A percentile compares a stretch with the other conserved stretches of the same genome.
Conservation (phyloP, 2,888 invertebrate species). For the Melipona beecheii region DNA sequence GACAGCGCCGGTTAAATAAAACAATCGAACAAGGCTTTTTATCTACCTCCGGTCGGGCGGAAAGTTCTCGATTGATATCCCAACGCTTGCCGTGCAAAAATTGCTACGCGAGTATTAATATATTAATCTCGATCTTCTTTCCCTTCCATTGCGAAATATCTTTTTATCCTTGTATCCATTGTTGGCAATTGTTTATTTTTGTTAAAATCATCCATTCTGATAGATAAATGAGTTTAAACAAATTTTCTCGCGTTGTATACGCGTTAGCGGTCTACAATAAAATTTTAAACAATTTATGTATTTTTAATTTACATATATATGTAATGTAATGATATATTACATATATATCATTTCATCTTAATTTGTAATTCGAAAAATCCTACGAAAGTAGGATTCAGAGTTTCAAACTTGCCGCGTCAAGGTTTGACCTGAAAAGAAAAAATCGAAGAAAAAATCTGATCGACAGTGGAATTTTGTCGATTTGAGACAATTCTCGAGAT, state of each 20-base stretch:
- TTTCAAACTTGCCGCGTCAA: background rate
- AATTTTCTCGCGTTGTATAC: no score
- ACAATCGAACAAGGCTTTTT: slow-evolving; percentile 47
- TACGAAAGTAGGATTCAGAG: background rate
- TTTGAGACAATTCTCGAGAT: slow-evolving; percentile 14
- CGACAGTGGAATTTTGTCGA: slow-evolving; percentile 4
- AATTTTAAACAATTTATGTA: no score
- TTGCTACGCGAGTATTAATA: background rate
- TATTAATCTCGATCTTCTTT: background rate
- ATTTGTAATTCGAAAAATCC: no score
- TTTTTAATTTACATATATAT: no score
- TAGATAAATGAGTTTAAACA: background rate
- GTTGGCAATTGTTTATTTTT: background rate
- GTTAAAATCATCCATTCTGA: background rate
- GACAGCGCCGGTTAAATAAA: slow-evolving; percentile 64
- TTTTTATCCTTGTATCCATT: background rate
- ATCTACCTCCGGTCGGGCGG: background rate
- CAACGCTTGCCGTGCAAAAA: background rate
- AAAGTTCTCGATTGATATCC: slow-evolving; percentile 34
- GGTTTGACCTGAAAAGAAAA: background rate
- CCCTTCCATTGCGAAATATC: background rate
- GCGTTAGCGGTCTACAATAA: no score
- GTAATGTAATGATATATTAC: no score
- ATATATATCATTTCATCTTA: no score
- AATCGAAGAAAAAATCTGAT: background rate